phyloP scores from a whole-genome alignment of 2,113 vertebrate species.

The Gallinago jamesoni region DNA sequence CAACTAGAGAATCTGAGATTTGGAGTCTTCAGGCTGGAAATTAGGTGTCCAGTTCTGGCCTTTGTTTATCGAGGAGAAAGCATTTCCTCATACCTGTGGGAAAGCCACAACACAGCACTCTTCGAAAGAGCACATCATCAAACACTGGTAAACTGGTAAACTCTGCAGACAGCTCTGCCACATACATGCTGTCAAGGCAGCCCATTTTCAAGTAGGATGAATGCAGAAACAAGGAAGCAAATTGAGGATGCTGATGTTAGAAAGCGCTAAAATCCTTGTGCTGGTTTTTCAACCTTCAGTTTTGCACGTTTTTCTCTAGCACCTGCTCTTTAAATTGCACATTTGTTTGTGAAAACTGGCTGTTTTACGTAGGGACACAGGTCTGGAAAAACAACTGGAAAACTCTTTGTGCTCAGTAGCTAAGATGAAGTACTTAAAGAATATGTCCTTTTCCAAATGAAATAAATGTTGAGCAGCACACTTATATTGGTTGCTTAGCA shows the following conservation, averaged over 20 bases:
- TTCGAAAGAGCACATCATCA: background rate
- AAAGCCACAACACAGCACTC: background rate
- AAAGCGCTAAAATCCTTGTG: background rate
- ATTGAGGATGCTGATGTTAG: background rate
- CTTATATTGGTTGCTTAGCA: conserved; percentile 61
- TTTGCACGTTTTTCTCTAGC: background rate
- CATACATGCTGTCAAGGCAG: background rate
- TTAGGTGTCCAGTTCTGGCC: background rate
- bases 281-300: background rate
- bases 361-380: background rate
- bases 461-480: conserved; percentile 46
- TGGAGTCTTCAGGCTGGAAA: background rate
- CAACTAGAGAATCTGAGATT: background rate
- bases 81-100: background rate
- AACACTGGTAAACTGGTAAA: fast-evolving
- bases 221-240: background rate
- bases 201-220: background rate
- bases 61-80: background rate
- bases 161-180: background rate
- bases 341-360: background rate
- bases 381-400: background rate
- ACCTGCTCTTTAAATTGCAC: background rate
- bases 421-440: conserved; percentile 30
- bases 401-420: conserved; percentile 3
- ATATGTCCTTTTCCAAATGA: conserved; percentile 35